These are phyloP conservation scores for Pseudococcus viburni DNA, from an alignment of 2,888 invertebrate species.

Conservation along the genomic window DNA sequence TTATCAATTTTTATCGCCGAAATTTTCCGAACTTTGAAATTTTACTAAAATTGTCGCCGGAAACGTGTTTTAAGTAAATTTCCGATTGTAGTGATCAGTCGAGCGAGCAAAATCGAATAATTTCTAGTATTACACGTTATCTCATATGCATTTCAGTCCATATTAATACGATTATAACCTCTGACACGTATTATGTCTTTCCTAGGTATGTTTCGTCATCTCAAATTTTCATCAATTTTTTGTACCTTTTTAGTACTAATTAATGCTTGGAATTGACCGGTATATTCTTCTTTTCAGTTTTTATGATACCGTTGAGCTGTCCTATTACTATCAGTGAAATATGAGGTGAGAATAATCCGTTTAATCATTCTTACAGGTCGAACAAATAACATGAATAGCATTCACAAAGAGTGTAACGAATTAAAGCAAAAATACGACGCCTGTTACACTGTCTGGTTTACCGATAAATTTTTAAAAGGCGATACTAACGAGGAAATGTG, in stretches of 20 bases:
- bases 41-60: background rate
- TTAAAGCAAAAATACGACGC: slow-evolving; percentile 78
- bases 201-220: background rate
- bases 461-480: slow-evolving; percentile 77
- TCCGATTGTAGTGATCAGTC: background rate
- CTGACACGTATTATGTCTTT: background rate
- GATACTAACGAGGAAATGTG: slow-evolving; percentile 75
- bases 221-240: too few species aligned
- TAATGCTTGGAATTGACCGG: background rate
- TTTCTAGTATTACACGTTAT: background rate
- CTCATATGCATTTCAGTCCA: background rate
- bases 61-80: background rate
- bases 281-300: slow-evolving; percentile 18
- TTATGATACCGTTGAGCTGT: background rate
- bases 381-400: slow-evolving; percentile 56
- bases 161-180: background rate
- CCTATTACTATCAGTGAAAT: background rate
- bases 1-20: background rate
- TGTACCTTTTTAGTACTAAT: background rate
- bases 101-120: background rate
- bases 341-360: slow-evolving; percentile 53
- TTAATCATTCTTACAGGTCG: background rate
- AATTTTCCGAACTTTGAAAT: background rate
- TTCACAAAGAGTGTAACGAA: slow-evolving; percentile 75
- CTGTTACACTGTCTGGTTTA: slow-evolving; percentile 80